Percentiles rank a stretch among this genome's conserved stretches.
Conservation (phyloP, 2,888 invertebrate genomes). For the Silvanus unidentatus region DNA sequence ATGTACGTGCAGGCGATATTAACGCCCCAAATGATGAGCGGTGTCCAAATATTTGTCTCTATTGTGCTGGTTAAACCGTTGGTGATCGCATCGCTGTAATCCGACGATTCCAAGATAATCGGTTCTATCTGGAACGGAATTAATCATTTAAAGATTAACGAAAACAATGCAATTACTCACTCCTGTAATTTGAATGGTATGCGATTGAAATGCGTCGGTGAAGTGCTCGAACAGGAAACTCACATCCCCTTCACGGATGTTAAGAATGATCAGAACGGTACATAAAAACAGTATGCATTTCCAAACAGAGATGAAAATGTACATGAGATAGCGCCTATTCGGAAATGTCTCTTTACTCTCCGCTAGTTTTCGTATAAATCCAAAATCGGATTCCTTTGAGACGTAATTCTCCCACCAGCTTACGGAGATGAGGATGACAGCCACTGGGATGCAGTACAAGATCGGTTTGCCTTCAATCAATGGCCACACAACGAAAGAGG, state of each 20-base stretch:
- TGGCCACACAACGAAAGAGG: conserved; percentile 66
- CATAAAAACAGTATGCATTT: conserved; percentile 69
- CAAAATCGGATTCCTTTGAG: conserved; percentile 33
- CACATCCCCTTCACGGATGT: conserved; percentile 46
- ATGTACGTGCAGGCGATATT: conserved; percentile 64
- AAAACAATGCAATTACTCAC: conserved; percentile 44
- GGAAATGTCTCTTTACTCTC: conserved; percentile 51
- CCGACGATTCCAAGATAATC: conserved; percentile 35
- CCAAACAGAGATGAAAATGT: conserved; percentile 66
- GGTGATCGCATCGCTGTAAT: conserved; percentile 28
- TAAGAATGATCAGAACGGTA: conserved; percentile 54
- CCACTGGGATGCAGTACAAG: conserved; percentile 59
- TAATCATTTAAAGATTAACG: neutral
- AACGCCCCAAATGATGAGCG: conserved; percentile 58
- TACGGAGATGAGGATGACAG: conserved; percentile 62
- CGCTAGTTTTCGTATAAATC: conserved; percentile 40
- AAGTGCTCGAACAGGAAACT: conserved; percentile 50
- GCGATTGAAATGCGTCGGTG: conserved; percentile 48
- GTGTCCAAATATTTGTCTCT: conserved; percentile 41
- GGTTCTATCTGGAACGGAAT: conserved; percentile 46
- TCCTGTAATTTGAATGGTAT: conserved; percentile 51
- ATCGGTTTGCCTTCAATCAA: conserved; percentile 48
- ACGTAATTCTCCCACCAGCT: conserved; percentile 85
- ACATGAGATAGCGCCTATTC: conserved; percentile 61
- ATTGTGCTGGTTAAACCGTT: conserved; percentile 19